phyloP scores from a whole-genome alignment of 2,888 invertebrate species.

The Mesorhabditis sp. region DNA sequence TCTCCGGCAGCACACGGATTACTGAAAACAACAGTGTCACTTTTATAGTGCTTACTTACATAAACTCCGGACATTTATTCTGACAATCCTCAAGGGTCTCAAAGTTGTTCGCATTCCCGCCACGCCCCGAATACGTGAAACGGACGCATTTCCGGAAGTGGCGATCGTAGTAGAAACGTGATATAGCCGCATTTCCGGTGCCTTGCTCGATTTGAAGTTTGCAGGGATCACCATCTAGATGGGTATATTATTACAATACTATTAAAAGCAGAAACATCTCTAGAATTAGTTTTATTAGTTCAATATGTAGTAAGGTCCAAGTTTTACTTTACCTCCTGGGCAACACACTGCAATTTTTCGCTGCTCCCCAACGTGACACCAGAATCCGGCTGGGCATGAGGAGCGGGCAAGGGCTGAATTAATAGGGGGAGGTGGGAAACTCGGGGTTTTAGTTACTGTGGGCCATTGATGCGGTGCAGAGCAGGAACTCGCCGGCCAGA shows the following conservation, averaged over 20 bases:
- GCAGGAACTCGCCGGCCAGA: constrained; percentile 37
- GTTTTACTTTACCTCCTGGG: not conserved
- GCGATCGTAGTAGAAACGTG: not conserved
- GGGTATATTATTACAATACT: not conserved
- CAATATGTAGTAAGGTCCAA: not conserved
- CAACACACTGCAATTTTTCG: constrained; percentile 5
- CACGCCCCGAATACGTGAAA: constrained; percentile 34
- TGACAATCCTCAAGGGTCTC: constrained; percentile 27
- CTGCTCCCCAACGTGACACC: constrained; percentile 48
- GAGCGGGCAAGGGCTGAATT: constrained; percentile 15
- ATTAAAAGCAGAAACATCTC: no score
- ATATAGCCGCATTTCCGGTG: not conserved
- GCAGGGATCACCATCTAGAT: constrained; percentile 2
- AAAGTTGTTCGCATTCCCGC: constrained; percentile 35
- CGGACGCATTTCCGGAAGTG: constrained; percentile 24
- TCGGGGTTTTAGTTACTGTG: constrained; percentile 15
- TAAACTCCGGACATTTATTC: constrained; percentile 26
- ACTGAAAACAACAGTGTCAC: not conserved
- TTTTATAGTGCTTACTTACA: not conserved
- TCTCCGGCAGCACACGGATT: constrained; percentile 5
- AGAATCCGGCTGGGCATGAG: constrained; percentile 29
- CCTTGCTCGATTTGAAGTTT: not conserved
- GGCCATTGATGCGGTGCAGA: constrained; percentile 35
- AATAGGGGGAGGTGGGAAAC: not conserved
- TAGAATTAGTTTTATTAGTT: not conserved